Evolutionary conservation across 92 coral and sea anemone species (phyloP).

Genomic region (Palythoa heliodiscus): DNA sequence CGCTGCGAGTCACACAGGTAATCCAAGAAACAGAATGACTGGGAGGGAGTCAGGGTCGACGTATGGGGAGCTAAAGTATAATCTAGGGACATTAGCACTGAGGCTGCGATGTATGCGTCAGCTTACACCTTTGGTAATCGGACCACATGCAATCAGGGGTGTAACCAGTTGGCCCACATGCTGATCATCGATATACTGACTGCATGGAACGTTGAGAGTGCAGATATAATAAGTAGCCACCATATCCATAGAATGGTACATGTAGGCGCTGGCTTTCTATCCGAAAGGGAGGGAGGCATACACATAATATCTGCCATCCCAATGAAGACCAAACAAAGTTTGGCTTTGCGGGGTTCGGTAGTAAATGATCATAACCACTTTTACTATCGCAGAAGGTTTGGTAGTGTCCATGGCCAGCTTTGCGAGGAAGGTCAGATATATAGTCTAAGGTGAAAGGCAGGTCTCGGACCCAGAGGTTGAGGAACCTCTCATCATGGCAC

Average conservation of each 20-base stretch:
- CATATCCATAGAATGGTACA: slow-evolving; percentile 60
- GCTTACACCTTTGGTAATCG: slow-evolving; percentile 57
- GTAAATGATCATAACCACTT: slow-evolving; percentile 71
- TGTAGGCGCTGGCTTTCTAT: slow-evolving; percentile 69
- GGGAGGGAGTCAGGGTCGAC: slow-evolving; percentile 47
- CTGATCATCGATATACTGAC: slow-evolving; percentile 69
- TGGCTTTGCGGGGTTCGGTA: slow-evolving; percentile 47
- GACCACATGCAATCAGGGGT: slow-evolving; percentile 31
- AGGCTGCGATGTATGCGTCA: slow-evolving; percentile 57
- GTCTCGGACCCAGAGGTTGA: slow-evolving; percentile 62
- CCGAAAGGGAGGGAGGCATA: slow-evolving; percentile 65
- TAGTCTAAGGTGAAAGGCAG: slow-evolving; percentile 60
- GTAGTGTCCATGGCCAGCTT: slow-evolving; percentile 59
- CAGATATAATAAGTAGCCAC: slow-evolving; percentile 36
- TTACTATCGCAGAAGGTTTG: slow-evolving; percentile 72
- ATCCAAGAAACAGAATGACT: slow-evolving; percentile 63
- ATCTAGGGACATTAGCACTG: slow-evolving; percentile 62
- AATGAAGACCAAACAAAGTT: slow-evolving; percentile 64
- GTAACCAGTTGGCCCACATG: slow-evolving; percentile 63
- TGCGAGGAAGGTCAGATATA: slow-evolving; percentile 65
- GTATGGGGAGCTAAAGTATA: slow-evolving; percentile 64
- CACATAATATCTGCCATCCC: slow-evolving; percentile 45
- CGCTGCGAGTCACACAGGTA: slow-evolving; percentile 55
- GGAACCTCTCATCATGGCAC: slow-evolving; percentile 72
- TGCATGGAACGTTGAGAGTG: slow-evolving; percentile 48